phyloP scores from a whole-genome alignment of 2,888 invertebrate species.

The Yponomeuta sedellus region DNA sequence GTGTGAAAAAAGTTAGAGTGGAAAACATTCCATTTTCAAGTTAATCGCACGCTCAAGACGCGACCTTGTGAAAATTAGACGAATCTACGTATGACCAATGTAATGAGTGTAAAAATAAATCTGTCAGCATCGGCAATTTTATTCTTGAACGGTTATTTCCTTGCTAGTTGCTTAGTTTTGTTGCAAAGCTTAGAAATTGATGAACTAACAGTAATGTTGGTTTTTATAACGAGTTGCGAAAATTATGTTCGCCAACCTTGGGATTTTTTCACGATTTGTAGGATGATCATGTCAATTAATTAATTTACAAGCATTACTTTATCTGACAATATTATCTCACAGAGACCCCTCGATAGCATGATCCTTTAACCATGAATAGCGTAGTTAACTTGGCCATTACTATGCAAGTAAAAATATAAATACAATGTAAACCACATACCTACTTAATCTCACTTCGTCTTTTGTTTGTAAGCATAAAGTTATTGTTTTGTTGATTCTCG shows the following conservation, averaged over 20 bases:
- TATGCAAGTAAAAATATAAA: no score
- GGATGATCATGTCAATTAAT: neutral
- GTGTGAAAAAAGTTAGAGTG: neutral
- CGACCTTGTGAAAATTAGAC: no score
- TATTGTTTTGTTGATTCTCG: no score
- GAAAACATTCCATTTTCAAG: neutral
- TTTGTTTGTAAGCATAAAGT: no score
- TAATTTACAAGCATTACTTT: neutral
- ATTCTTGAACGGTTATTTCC: neutral
- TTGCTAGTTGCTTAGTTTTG: no score
- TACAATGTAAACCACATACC: no score
- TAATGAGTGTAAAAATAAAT: neutral
- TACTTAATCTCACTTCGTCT: no score
- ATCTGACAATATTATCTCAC: neutral
- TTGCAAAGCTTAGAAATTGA: neutral
- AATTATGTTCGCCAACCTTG: neutral
- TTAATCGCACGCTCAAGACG: no score
- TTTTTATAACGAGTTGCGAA: neutral
- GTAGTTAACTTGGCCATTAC: neutral
- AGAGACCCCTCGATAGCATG: neutral
- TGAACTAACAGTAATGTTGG: neutral
- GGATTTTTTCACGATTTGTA: neutral
- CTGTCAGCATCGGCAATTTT: neutral
- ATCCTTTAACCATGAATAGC: neutral
- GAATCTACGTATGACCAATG: neutral